Evolutionary conservation across 2,888 invertebrate species (phyloP).

Genomic region (Odontocerum albicorne): DNA sequence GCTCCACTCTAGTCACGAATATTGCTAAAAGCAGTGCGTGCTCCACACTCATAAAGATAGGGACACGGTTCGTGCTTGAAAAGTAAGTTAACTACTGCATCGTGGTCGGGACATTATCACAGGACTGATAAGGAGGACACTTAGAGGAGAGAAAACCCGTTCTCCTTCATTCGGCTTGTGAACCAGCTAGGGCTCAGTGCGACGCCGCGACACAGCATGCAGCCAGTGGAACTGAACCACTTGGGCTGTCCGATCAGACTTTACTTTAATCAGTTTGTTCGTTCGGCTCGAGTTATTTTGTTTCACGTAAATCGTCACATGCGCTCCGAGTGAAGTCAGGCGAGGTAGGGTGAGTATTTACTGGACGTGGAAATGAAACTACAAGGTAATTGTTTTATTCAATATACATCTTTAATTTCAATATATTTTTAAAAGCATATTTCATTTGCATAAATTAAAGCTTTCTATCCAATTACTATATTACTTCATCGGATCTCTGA

Average conservation of each 20-base stretch:
- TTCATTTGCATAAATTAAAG: no score
- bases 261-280: slow-evolving; percentile 54
- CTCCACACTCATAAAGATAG: slow-evolving; percentile 1
- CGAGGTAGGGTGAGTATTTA: no score
- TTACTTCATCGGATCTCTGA: no score
- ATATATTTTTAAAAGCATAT: no score
- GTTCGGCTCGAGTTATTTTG: slow-evolving; percentile 59
- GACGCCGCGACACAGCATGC: background rate
- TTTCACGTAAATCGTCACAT: slow-evolving; percentile 40
- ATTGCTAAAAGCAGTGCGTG: slow-evolving; percentile 24
- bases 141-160: slow-evolving; percentile 1
- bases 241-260: slow-evolving; percentile 62
- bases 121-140: slow-evolving; percentile 12
- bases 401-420: no score
- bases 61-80: background rate
- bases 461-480: no score
- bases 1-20: slow-evolving; percentile 16
- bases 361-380: no score
- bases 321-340: no score
- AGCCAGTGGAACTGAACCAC: slow-evolving; percentile 42
- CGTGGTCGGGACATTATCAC: slow-evolving; percentile 5
- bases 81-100: slow-evolving; percentile 8
- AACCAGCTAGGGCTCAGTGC: background rate
- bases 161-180: slow-evolving; percentile 4
- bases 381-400: no score